Percentiles rank a stretch among this genome's conserved stretches.
phyloP scores from a whole-genome alignment of 2,113 vertebrate species.

The Noturus placidus region DNA sequence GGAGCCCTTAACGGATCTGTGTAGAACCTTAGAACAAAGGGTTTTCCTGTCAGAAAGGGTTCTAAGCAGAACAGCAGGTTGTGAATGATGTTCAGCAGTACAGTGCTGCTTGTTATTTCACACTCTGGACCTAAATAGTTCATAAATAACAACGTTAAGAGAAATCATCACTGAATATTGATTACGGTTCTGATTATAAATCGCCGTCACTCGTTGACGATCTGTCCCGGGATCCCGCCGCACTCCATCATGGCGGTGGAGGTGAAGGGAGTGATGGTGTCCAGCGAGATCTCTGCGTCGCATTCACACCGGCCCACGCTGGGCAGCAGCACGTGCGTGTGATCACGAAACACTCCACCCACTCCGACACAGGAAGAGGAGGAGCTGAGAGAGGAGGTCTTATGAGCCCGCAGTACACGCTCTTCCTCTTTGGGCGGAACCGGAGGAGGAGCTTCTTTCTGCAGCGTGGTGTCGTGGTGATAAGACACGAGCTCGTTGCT shows the following conservation, averaged over 20 bases:
- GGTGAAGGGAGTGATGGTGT: conserved; percentile 57
- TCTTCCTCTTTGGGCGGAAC: conserved; percentile 39
- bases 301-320: conserved; percentile 62
- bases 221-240: conserved; percentile 59
- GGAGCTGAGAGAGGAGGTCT: conserved; percentile 33
- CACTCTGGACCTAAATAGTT: neutral
- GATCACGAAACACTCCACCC: conserved; percentile 10
- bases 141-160: neutral
- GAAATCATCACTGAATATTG: neutral
- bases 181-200: neutral
- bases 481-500: conserved; percentile 71
- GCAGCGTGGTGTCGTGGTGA: conserved; percentile 67
- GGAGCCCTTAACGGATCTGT: neutral
- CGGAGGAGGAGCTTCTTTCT: conserved; percentile 62
- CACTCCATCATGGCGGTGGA: conserved; percentile 54
- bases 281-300: conserved; percentile 62
- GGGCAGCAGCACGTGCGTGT: conserved; percentile 54
- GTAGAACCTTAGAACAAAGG: neutral
- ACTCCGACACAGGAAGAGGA: conserved; percentile 33
- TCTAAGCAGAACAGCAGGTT: neutral
- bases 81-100: neutral
- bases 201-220: conserved; percentile 22
- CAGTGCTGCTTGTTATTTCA: neutral
- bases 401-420: neutral
- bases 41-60: neutral